A percentile compares a stretch with the other conserved stretches of the same genome.
phyloP scores from a whole-genome alignment of 2,888 invertebrate genomes.

The Tetropium fuscum region DNA sequence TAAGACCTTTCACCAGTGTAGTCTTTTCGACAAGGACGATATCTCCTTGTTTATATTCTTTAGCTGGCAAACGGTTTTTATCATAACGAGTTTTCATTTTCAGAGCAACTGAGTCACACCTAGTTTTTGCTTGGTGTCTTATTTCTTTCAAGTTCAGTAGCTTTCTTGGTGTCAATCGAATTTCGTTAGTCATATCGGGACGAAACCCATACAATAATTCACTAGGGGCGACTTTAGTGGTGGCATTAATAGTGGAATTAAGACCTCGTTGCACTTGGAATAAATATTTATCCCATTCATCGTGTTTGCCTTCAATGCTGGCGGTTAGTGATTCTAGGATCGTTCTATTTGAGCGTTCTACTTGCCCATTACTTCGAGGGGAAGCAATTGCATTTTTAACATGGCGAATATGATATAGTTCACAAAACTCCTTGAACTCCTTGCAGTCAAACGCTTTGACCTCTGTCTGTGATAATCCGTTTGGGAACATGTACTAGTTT shows the following conservation, averaged over 20 bases:
- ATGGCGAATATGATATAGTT: no score
- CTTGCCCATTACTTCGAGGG: no score
- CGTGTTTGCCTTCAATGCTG: neutral
- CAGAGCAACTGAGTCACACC: neutral
- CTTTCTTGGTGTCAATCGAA: no score
- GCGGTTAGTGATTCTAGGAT: no score
- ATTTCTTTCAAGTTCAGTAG: no score
- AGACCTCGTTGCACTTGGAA: neutral
- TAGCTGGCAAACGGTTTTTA: neutral
- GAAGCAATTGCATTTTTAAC: no score
- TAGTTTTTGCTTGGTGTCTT: neutral
- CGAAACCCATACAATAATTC: conserved; percentile 7
- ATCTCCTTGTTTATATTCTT: neutral
- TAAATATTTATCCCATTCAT: conserved; percentile 5
- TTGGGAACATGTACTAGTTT: no score
- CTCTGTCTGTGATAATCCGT: no score
- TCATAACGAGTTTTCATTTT: neutral
- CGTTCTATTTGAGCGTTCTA: no score
- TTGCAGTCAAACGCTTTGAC: no score
- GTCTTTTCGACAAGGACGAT: neutral
- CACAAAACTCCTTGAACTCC: no score
- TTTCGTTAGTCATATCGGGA: neutral
- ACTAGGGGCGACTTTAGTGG: neutral
- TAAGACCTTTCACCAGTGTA: neutral
- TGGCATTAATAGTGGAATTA: neutral